Evolutionary conservation across 1,140 invertebrate genomes (phyloP).

Genomic region (Drosophila lowei): DNA sequence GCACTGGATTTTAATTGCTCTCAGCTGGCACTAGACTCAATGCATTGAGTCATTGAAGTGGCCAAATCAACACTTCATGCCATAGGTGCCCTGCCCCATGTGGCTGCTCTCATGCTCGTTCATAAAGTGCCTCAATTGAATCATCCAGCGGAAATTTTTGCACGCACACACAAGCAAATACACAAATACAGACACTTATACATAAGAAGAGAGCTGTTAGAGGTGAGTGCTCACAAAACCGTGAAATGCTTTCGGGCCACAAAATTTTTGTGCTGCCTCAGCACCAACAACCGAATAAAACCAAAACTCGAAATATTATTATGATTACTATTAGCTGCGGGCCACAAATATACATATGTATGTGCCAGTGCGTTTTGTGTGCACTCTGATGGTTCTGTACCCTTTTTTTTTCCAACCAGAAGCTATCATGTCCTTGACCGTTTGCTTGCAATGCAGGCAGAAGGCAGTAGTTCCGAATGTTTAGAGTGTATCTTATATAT

Average conservation of each 20-base stretch:
- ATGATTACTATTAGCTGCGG: constrained; percentile 31
- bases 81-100: constrained; percentile 3
- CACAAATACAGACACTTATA: constrained; percentile 3
- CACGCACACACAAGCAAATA: not conserved
- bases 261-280: constrained; percentile 43
- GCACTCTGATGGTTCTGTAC: too few species aligned
- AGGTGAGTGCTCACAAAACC: constrained; percentile 33
- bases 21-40: constrained; percentile 12
- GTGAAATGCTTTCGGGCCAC: constrained; percentile 35
- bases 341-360: not conserved
- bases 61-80: constrained; percentile 33
- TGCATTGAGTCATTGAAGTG: not conserved
- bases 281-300: constrained; percentile 25
- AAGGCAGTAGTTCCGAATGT: too few species aligned
- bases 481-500: too few species aligned
- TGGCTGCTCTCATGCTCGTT: too few species aligned
- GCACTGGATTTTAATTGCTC: constrained; percentile 29
- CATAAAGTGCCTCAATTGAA: constrained; percentile 24
- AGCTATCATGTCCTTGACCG: too few species aligned
- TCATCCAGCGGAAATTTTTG: constrained; percentile 10
- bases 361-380: too few species aligned
- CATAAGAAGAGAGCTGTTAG: not conserved
- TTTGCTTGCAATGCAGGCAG: too few species aligned
- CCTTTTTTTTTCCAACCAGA: too few species aligned
- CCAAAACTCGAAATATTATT: constrained; percentile 43